Conservation (phyloP, 1,140 invertebrate genomes). For the Heliconius himera region DNA sequence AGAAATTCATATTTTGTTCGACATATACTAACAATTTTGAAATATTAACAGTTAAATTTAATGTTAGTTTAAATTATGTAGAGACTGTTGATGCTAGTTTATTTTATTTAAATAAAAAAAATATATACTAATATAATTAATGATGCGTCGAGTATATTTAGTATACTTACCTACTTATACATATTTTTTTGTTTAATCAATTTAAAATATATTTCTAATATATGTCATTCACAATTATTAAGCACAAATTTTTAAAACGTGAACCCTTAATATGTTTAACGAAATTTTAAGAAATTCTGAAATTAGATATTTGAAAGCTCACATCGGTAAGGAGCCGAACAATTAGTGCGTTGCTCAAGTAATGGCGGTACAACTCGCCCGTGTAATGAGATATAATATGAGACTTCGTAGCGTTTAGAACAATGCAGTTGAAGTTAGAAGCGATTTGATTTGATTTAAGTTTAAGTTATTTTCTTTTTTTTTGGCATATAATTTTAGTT, state of each 20-base stretch:
- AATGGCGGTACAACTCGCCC: slow-evolving; percentile 35
- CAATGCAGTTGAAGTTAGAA: not conserved
- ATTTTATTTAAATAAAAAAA: too few species aligned
- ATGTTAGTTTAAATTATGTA: too few species aligned
- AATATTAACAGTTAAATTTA: too few species aligned
- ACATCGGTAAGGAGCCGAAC: slow-evolving; percentile 28
- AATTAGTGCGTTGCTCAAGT: slow-evolving; percentile 40
- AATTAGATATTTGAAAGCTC: slow-evolving; percentile 19
- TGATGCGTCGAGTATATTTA: too few species aligned
- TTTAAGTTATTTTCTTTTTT: too few species aligned
- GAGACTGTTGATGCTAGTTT: too few species aligned
- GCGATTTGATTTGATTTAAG: not conserved
- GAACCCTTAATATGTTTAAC: not conserved
- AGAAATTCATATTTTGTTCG: not conserved
- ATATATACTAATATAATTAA: too few species aligned
- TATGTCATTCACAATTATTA: not conserved
- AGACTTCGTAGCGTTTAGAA: slow-evolving; percentile 28
- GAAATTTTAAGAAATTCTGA: not conserved
- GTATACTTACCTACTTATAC: too few species aligned
- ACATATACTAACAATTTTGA: too few species aligned
- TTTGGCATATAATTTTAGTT: not conserved
- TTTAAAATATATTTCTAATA: too few species aligned
- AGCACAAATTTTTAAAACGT: not conserved
- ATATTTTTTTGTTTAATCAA: too few species aligned
- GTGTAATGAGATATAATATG: slow-evolving; percentile 46